A percentile compares a stretch with the other conserved stretches of the same genome.
phyloP scores from a whole-genome alignment of 2,797 vertebrate genomes.

The Acrossocheilus fasciatus region DNA sequence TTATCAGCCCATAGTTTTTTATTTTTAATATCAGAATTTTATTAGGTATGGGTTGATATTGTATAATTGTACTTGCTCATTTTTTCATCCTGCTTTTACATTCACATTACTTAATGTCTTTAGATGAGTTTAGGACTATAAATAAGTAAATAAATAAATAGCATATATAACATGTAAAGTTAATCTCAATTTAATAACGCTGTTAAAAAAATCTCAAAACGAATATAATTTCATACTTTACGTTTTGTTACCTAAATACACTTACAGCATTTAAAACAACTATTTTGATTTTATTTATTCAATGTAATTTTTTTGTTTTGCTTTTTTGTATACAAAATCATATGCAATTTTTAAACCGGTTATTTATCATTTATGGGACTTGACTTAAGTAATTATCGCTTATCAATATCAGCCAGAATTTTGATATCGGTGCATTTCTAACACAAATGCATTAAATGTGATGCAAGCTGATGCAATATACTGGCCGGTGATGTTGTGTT shows the following conservation, averaged over 20 bases:
- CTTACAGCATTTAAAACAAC: not conserved
- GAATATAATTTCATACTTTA: not conserved
- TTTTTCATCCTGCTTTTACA: not conserved
- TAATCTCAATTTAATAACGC: not conserved
- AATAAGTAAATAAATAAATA: too few relatives aligned
- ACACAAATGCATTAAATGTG: not conserved
- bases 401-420: not conserved
- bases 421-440: not conserved
- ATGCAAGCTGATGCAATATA: slow-evolving; percentile 4
- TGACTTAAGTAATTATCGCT: not conserved
- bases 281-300: not conserved
- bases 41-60: not conserved
- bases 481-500: not conserved
- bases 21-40: not conserved
- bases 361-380: not conserved
- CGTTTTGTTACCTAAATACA: not conserved
- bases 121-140: too few relatives aligned
- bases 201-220: not conserved
- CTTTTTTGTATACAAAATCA: not conserved
- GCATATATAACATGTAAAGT: not conserved
- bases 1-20: not conserved
- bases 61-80: not conserved
- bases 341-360: not conserved
- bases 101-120: not conserved
- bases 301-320: not conserved